phyloP scores from a whole-genome alignment of 2,888 invertebrate genomes.

The Philereme transversata region DNA sequence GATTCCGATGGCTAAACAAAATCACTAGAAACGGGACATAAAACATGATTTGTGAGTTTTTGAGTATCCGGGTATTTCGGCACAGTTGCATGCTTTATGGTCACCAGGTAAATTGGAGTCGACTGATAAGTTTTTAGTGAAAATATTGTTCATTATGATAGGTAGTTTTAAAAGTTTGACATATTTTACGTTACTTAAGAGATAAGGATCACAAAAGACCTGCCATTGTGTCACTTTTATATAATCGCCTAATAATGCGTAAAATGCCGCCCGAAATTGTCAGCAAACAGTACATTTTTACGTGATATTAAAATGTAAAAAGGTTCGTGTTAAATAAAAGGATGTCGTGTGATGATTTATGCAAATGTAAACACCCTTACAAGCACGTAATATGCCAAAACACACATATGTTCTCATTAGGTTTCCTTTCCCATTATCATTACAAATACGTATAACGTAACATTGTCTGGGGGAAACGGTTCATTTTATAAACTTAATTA shows the following conservation, averaged over 20 bases:
- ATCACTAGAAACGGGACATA: no score
- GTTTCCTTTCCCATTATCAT: constrained; percentile 32
- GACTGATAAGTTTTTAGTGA: no score
- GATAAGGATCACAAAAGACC: not conserved
- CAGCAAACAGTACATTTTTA: not conserved
- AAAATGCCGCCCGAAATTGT: not conserved
- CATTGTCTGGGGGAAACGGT: no score
- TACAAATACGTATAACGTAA: constrained; percentile 15
- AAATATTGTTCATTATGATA: no score
- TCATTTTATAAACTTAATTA: no score
- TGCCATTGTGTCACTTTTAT: not conserved
- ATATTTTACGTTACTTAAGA: no score
- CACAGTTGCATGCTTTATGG: no score
- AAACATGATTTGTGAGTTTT: no score
- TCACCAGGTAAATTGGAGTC: no score
- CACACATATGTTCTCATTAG: constrained; percentile 33
- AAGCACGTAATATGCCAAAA: constrained; percentile 26
- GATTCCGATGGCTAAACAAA: no score
- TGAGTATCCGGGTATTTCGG: no score
- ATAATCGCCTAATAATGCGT: not conserved
- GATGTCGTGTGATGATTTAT: constrained; percentile 30
- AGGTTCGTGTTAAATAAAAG: constrained; percentile 16
- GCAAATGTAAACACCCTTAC: constrained; percentile 32
- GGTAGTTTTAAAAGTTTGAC: no score
- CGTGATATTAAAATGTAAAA: constrained; percentile 6